These are phyloP conservation scores for Vollenhovia emeryi DNA, from an alignment of 1,140 invertebrate species.

Conservation along the genomic window DNA sequence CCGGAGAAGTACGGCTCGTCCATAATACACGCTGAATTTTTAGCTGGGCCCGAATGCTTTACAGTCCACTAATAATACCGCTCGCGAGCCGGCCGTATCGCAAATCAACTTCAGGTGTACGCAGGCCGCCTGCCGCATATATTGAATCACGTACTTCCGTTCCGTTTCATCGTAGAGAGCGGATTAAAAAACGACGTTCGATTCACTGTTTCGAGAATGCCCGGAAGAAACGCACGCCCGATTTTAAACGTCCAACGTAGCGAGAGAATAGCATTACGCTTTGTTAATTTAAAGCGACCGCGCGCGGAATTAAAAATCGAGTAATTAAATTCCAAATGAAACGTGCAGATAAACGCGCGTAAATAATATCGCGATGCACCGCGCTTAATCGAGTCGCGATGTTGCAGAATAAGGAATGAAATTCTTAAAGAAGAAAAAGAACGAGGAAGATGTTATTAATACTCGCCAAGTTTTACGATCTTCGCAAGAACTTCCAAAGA, in stretches of 20 bases:
- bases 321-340: not conserved
- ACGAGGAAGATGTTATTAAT: not conserved
- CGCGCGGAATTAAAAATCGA: not conserved
- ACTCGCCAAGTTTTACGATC: not conserved
- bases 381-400: not conserved
- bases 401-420: not conserved
- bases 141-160: conserved; percentile 23
- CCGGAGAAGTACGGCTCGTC: not conserved
- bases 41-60: conserved; percentile 37
- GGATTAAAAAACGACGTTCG: not conserved
- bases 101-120: conserved; percentile 19
- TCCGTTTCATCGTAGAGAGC: not conserved
- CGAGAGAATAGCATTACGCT: not conserved
- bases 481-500: not conserved
- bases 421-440: not conserved
- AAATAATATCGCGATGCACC: no score
- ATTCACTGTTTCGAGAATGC: not conserved
- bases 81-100: conserved; percentile 25
- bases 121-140: conserved; percentile 17
- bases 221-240: not conserved
- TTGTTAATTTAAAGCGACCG: conserved; percentile 18
- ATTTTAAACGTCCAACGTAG: not conserved
- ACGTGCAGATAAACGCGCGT: no score
- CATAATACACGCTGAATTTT: conserved; percentile 7
- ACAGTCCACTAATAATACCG: conserved; percentile 51